These are phyloP conservation scores for Cremastobaeus sp. DNA, from an alignment of 2,888 invertebrate species.

Conservation along the genomic window DNA sequence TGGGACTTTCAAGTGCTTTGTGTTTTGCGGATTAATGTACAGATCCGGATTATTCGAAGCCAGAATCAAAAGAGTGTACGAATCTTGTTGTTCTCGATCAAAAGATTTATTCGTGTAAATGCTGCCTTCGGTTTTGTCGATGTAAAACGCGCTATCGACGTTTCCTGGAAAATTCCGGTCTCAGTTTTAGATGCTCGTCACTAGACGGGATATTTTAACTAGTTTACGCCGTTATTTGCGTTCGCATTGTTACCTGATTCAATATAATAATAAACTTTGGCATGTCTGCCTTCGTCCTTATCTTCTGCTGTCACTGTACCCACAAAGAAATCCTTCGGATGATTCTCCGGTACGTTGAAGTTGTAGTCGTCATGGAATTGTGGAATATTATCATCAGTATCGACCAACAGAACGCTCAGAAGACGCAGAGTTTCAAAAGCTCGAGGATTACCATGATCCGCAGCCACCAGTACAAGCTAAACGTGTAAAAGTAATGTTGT, in stretches of 20 bases:
- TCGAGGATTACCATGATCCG: conserved; percentile 89
- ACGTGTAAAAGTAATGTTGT: conserved; percentile 53
- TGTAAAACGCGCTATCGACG: conserved; percentile 86
- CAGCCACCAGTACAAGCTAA: conserved; percentile 88
- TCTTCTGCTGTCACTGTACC: conserved; percentile 87
- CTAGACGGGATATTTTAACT: no score
- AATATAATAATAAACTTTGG: conserved; percentile 91
- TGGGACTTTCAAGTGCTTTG: conserved; percentile 67
- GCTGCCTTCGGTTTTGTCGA: conserved; percentile 89
- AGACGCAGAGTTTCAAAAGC: conserved; percentile 88
- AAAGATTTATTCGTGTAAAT: conserved; percentile 88
- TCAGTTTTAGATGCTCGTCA: not conserved
- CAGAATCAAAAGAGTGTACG: conserved; percentile 87
- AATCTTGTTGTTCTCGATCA: conserved; percentile 88
- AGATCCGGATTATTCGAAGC: conserved; percentile 91
- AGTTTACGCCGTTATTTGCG: no score
- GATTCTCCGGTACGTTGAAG: conserved; percentile 86
- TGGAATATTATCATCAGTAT: conserved; percentile 90
- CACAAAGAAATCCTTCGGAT: conserved; percentile 75
- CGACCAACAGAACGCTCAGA: conserved; percentile 86
- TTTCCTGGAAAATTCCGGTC: conserved; percentile 81
- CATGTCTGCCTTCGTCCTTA: conserved; percentile 88
- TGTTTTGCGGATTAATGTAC: conserved; percentile 80
- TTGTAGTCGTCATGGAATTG: conserved; percentile 85
- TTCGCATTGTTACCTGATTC: conserved; percentile 79